phyloP scores from a whole-genome alignment of 1,140 invertebrate species.

The Drosophila melanica region DNA sequence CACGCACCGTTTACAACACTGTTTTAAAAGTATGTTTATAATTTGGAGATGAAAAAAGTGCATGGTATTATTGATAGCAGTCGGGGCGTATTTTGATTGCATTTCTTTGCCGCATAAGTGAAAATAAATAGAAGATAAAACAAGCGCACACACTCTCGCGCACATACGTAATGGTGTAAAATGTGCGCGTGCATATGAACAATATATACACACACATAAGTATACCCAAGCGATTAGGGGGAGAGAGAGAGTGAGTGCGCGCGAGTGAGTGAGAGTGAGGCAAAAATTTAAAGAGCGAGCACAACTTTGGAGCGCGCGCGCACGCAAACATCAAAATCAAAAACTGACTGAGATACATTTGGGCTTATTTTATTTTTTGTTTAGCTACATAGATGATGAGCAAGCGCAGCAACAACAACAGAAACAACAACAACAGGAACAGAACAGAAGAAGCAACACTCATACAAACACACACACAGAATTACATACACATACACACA shows the following conservation, averaged over 20 bases:
- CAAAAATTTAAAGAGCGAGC: slow-evolving; percentile 13
- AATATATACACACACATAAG: slow-evolving; percentile 35
- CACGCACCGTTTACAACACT: slow-evolving; percentile 11
- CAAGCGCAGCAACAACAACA: slow-evolving; percentile 53
- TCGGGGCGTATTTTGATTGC: slow-evolving; percentile 46
- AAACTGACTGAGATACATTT: slow-evolving; percentile 79
- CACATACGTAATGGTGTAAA: slow-evolving; percentile 32
- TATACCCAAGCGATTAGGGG: slow-evolving; percentile 18
- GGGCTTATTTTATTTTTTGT: slow-evolving; percentile 71
- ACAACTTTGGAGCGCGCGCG: slow-evolving; percentile 59
- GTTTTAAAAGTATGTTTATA: slow-evolving; percentile 50
- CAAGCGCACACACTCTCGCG: slow-evolving; percentile 23
- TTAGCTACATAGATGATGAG: slow-evolving; percentile 64
- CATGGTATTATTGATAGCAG: slow-evolving; percentile 28
- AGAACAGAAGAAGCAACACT: slow-evolving; percentile 58
- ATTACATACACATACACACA: slow-evolving; percentile 22
- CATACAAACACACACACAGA: slow-evolving; percentile 26
- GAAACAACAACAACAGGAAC: slow-evolving; percentile 30
- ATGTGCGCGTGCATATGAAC: slow-evolving; percentile 35
- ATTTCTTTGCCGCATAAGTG: slow-evolving; percentile 73
- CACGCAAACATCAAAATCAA: slow-evolving; percentile 74
- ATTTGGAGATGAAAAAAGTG: slow-evolving; percentile 11
- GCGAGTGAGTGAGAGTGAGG: slow-evolving; percentile 11
- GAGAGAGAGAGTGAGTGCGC: slow-evolving; percentile 3
- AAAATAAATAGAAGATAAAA: slow-evolving; percentile 80